phyloP scores from a whole-genome alignment of 2,888 invertebrate species.

The Caenorhabditis afra region DNA sequence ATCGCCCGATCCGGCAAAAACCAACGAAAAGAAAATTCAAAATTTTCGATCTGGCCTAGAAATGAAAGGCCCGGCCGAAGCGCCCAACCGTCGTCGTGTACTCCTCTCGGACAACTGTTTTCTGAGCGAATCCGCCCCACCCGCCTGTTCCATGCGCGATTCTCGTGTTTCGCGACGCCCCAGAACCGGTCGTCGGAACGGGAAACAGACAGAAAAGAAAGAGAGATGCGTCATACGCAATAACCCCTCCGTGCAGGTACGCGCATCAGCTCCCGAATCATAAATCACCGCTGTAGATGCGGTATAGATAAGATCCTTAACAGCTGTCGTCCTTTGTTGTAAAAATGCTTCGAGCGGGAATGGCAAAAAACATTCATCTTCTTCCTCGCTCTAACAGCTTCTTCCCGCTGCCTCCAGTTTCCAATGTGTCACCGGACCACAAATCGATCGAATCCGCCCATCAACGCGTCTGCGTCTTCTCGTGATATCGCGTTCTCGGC shows the following conservation, averaged over 20 bases:
- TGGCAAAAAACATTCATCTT: background rate
- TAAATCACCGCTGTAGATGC: background rate
- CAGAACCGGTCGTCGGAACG: slow-evolving; percentile 47
- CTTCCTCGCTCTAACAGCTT: background rate
- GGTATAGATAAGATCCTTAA: no score
- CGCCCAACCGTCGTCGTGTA: slow-evolving; percentile 2
- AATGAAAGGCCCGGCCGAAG: no score
- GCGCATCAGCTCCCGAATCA: slow-evolving; percentile 6
- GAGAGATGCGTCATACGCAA: slow-evolving; percentile 48
- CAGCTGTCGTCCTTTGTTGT: no score
- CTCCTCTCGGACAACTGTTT: slow-evolving; percentile 31
- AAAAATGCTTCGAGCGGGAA: no score
- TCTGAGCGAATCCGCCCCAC: slow-evolving; percentile 9
- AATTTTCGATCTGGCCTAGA: slow-evolving; percentile 10
- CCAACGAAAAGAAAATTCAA: slow-evolving; percentile 5
- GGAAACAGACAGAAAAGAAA: slow-evolving; percentile 30
- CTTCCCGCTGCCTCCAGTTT: slow-evolving; percentile 2
- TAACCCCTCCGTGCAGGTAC: slow-evolving; percentile 33
- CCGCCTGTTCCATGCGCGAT: slow-evolving; percentile 38
- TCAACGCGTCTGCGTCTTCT: slow-evolving; percentile 31
- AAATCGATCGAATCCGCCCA: slow-evolving; percentile 26
- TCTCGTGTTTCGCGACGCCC: slow-evolving; percentile 46
- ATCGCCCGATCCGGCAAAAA: no score
- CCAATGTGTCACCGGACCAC: slow-evolving; percentile 36
- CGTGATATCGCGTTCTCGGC: slow-evolving; percentile 16